A percentile compares a stretch with the other conserved stretches of the same genome.
These are phyloP conservation scores for Drosophila dives DNA, from an alignment of 2,888 invertebrate species.

Conservation along the genomic window DNA sequence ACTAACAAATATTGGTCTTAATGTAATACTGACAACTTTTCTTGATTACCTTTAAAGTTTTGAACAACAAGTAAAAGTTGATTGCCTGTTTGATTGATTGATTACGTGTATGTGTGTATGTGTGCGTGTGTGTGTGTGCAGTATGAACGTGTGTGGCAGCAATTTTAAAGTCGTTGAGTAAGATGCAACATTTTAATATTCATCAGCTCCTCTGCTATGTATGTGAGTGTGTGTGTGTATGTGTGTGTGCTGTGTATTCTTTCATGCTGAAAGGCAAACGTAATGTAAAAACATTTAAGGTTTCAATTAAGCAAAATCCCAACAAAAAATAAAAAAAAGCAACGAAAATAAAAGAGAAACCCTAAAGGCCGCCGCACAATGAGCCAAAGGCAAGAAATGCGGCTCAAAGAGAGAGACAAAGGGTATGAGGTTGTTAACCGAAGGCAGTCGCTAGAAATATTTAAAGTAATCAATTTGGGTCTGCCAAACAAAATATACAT, in stretches of 20 bases:
- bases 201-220: conserved; percentile 6
- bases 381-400: conserved; percentile 17
- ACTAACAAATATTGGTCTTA: too few species aligned
- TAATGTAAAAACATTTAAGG: conserved; percentile 76
- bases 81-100: conserved; percentile 69
- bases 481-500: conserved; percentile 35
- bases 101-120: conserved; percentile 16
- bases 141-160: conserved; percentile 6
- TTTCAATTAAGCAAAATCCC: conserved; percentile 75
- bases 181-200: conserved; percentile 35
- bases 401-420: conserved; percentile 5
- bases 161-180: conserved; percentile 15
- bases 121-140: conserved; percentile 7
- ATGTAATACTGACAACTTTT: background rate
- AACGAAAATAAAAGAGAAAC: conserved; percentile 34
- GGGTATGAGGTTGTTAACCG: conserved; percentile 1
- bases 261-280: conserved; percentile 47
- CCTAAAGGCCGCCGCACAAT: conserved; percentile 39
- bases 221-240: background rate
- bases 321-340: conserved; percentile 20
- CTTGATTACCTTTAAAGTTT: conserved; percentile 16
- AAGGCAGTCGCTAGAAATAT: conserved; percentile 47
- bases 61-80: conserved; percentile 36
- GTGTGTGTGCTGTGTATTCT: conserved; percentile 30
- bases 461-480: conserved; percentile 72